Conservation (phyloP, 2,113 vertebrate genomes). For the Carettochelys insculpta region DNA sequence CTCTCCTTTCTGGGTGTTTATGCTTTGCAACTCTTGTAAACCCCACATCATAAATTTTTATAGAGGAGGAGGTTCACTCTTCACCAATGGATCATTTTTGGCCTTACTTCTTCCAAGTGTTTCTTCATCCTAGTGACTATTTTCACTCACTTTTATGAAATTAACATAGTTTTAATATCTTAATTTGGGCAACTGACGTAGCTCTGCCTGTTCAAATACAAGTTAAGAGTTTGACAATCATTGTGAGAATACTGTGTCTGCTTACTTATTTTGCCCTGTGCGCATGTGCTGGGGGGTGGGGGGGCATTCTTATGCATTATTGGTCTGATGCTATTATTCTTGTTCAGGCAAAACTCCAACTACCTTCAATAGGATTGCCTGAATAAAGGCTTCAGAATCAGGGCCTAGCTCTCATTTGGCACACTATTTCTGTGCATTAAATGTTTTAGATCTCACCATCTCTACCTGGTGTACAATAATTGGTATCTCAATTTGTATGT, state of each 20-base stretch:
- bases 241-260: neutral
- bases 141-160: neutral
- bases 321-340: neutral
- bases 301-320: neutral
- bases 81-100: neutral
- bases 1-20: neutral
- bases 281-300: too few species aligned
- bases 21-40: neutral
- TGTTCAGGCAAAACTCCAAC: neutral
- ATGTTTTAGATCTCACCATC: neutral
- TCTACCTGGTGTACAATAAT: neutral
- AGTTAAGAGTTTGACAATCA: neutral
- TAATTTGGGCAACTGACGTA: neutral
- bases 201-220: neutral
- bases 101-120: neutral
- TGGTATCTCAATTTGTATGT: neutral
- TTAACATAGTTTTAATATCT: neutral
- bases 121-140: neutral
- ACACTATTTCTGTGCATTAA: neutral
- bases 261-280: neutral
- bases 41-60: neutral
- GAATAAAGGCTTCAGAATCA: neutral
- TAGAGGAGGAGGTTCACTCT: neutral
- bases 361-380: neutral
- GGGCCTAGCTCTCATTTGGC: neutral